Evolutionary conservation across 1,140 invertebrate species (phyloP).

Genomic region (Drosophila parvula): DNA sequence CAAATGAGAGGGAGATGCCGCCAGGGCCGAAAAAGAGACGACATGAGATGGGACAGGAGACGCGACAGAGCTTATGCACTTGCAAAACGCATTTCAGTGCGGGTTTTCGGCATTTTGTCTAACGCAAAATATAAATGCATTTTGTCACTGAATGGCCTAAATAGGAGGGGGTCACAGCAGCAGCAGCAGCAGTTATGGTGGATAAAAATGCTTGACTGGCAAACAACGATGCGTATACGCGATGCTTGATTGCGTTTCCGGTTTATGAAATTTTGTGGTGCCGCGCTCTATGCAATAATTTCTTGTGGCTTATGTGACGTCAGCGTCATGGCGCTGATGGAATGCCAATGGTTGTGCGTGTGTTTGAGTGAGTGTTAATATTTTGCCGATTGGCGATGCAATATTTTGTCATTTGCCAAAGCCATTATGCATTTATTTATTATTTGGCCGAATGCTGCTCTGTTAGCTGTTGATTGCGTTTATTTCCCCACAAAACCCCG

Average conservation of each 20-base stretch:
- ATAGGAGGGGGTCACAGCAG: background rate
- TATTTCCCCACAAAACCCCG: conserved; percentile 33
- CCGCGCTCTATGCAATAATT: conserved; percentile 76
- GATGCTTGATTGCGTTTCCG: conserved; percentile 80
- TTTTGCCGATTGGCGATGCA: conserved; percentile 76
- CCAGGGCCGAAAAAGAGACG: background rate
- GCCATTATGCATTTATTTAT: conserved; percentile 81
- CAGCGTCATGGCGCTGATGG: conserved; percentile 24
- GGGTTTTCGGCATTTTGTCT: conserved; percentile 58
- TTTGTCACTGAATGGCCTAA: conserved; percentile 55
- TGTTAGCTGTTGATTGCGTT: conserved; percentile 73
- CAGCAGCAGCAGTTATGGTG: conserved; percentile 2
- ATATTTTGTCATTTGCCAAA: conserved; percentile 79
- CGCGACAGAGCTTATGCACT: conserved; percentile 32
- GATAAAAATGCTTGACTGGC: conserved; percentile 52
- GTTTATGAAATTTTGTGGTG: conserved; percentile 79
- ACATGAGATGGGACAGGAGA: background rate
- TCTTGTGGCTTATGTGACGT: conserved; percentile 65
- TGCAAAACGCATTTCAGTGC: conserved; percentile 51
- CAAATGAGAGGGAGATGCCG: conserved; percentile 43
- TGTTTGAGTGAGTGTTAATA: conserved; percentile 69
- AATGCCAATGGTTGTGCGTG: conserved; percentile 25
- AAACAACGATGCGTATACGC: conserved; percentile 67
- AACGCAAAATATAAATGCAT: conserved; percentile 64
- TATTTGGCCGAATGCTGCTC: conserved; percentile 54